These are phyloP conservation scores for Agriopis aurantiaria DNA, from an alignment of 2,888 invertebrate genomes.

Conservation along the genomic window DNA sequence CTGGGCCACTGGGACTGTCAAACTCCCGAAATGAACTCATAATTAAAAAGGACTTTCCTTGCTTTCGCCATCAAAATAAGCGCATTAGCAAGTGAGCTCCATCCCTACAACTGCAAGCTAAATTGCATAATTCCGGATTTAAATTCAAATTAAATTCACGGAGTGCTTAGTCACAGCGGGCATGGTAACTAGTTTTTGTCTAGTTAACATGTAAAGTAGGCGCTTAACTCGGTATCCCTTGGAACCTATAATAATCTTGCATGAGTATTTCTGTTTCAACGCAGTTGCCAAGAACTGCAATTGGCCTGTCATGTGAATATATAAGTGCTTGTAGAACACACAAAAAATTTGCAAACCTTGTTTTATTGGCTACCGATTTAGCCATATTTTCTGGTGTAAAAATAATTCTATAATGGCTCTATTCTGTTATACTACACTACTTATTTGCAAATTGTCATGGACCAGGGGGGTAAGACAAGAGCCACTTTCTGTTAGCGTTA, in stretches of 20 bases:
- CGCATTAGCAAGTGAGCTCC: not conserved
- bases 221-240: slow-evolving; percentile 3
- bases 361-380: too few species aligned
- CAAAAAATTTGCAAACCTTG: too few species aligned
- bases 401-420: too few species aligned
- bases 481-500: too few species aligned
- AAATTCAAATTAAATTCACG: slow-evolving; percentile 14
- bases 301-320: slow-evolving; percentile 24
- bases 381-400: too few species aligned
- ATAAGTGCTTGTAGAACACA: not conserved
- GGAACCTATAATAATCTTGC: not conserved
- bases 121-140: slow-evolving; percentile 6
- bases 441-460: too few species aligned
- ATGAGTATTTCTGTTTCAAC: not conserved
- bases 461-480: too few species aligned
- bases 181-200: slow-evolving; percentile 16
- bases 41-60: too few species aligned
- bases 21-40: too few species aligned
- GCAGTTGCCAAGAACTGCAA: slow-evolving; percentile 24
- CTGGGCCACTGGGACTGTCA: too few species aligned
- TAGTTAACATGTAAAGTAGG: slow-evolving; percentile 8
- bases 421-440: too few species aligned
- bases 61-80: not conserved
- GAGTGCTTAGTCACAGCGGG: slow-evolving; percentile 1
- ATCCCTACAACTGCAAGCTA: not conserved